Evolutionary conservation across 2,797 vertebrate species (phyloP).

Genomic region (Sebastes melanostomus): DNA sequence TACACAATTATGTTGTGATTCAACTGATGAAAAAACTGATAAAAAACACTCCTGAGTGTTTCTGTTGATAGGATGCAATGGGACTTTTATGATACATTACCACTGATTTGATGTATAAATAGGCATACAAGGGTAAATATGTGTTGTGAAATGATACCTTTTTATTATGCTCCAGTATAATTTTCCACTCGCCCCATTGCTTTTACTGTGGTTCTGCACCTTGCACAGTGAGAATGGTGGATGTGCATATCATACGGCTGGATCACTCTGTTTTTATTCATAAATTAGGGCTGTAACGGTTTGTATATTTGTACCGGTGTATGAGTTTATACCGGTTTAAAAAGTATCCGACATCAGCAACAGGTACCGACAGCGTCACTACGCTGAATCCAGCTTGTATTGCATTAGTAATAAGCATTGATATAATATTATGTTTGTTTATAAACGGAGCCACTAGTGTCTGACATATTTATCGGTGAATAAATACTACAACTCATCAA

Average conservation of each 20-base stretch:
- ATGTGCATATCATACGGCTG: neutral
- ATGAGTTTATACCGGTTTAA: too few relatives aligned
- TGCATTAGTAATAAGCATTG: too few relatives aligned
- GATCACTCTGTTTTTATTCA: neutral
- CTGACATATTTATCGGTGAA: too few relatives aligned
- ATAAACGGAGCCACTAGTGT: too few relatives aligned
- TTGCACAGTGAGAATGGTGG: slow-evolving; percentile 10
- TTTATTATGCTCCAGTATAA: slow-evolving; percentile 13
- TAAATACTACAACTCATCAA: too few relatives aligned
- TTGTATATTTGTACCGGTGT: too few relatives aligned
- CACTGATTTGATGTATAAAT: slow-evolving; percentile 18
- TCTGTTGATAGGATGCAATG: neutral
- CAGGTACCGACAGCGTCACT: too few relatives aligned
- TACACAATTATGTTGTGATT: neutral
- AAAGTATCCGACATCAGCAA: too few relatives aligned
- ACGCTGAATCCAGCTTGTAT: too few relatives aligned
- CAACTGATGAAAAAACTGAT: slow-evolving; percentile 5
- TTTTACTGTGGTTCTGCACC: neutral
- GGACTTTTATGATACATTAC: neutral
- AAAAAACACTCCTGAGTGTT: neutral
- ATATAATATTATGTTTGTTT: too few relatives aligned
- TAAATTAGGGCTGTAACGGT: too few relatives aligned
- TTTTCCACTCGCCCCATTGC: slow-evolving; percentile 8
- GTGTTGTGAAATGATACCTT: slow-evolving; percentile 12
- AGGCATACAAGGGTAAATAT: slow-evolving; percentile 9